A percentile compares a stretch with the other conserved stretches of the same genome.
Conservation (phyloP, 2,888 invertebrate species). For the Prenolepis imparis region DNA sequence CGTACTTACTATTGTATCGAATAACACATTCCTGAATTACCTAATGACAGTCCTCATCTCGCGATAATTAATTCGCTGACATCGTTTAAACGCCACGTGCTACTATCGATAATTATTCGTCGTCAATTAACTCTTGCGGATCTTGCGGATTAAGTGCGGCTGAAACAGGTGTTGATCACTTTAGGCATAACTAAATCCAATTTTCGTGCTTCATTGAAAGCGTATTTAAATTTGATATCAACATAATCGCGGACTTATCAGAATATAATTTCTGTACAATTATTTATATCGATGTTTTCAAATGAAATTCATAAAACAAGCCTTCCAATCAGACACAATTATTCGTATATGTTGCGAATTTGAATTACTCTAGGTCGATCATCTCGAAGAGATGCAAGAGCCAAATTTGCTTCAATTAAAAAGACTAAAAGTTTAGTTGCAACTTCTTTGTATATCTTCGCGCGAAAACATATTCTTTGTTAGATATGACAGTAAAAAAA, state of each 20-base stretch:
- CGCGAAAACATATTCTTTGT: neutral
- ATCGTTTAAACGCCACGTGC: neutral
- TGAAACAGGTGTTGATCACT: neutral
- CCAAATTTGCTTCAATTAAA: neutral
- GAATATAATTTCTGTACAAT: neutral
- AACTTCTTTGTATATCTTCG: neutral
- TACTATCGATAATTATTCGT: constrained; percentile 1
- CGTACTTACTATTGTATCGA: constrained; percentile 1
- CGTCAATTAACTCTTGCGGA: constrained; percentile 10
- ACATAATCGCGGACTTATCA: too few relatives aligned
- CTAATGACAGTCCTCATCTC: constrained; percentile 59
- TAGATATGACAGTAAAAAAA: neutral
- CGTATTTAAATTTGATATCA: neutral
- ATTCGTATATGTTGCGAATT: neutral
- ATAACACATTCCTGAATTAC: constrained; percentile 61
- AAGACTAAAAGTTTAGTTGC: neutral
- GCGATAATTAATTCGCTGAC: constrained; percentile 59
- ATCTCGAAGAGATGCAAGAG: neutral
- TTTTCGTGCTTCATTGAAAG: constrained; percentile 3
- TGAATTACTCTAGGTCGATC: neutral
- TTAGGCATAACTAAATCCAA: too few relatives aligned
- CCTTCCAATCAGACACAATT: neutral
- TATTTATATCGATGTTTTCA: neutral
- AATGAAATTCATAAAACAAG: neutral
- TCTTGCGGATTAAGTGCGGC: constrained; percentile 16